phyloP scores from a whole-genome alignment of 1,140 invertebrate genomes.

The Drosophila takahashii region DNA sequence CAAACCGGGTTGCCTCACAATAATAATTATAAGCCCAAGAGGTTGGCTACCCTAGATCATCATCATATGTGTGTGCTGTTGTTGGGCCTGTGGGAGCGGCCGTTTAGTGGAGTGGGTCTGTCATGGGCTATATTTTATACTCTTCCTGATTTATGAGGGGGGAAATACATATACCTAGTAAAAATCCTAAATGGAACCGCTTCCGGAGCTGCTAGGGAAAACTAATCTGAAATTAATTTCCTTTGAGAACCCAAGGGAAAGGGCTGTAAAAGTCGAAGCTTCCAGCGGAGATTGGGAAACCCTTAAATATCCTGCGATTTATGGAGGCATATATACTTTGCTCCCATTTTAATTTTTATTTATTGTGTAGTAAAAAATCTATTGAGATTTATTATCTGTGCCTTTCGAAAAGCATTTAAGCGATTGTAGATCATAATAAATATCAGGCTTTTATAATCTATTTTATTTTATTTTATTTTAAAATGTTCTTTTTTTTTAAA shows the following conservation, averaged over 20 bases:
- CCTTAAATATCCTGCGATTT: not conserved
- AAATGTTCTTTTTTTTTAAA: too few relatives aligned
- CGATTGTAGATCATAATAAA: not conserved
- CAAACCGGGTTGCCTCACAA: constrained; percentile 43
- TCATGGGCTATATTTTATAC: constrained; percentile 35
- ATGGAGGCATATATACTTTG: not conserved
- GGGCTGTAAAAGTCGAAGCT: not conserved
- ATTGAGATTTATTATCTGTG: not conserved
- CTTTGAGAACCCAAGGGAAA: not conserved
- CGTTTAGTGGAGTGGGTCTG: constrained; percentile 38
- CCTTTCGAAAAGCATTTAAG: too few relatives aligned
- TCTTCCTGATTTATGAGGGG: constrained; percentile 44
- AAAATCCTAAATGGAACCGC: constrained; percentile 18
- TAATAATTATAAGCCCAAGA: constrained; percentile 65
- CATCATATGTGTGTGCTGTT: not conserved
- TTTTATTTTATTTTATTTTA: not conserved
- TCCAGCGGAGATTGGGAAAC: not conserved
- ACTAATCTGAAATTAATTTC: constrained; percentile 37
- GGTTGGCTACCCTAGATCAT: constrained; percentile 16
- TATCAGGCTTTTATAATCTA: not conserved
- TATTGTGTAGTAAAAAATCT: not conserved
- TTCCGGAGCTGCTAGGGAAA: constrained; percentile 26
- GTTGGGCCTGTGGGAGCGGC: constrained; percentile 20
- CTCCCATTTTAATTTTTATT: not conserved
- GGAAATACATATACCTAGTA: constrained; percentile 26